Conservation (phyloP, 2,797 vertebrate species). For the Morus bassanus region DNA sequence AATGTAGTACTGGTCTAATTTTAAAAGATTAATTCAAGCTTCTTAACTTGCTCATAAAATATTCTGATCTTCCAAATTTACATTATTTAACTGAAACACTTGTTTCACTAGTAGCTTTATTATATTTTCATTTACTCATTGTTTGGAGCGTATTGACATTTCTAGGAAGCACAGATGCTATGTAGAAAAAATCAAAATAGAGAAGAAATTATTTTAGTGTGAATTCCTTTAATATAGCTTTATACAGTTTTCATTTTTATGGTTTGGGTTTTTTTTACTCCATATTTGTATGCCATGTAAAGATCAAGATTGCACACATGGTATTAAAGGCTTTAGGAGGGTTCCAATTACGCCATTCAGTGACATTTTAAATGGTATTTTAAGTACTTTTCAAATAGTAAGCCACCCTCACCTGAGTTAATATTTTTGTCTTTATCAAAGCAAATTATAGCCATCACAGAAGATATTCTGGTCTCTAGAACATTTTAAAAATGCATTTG, state of each 20-base stretch:
- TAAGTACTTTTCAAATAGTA: neutral
- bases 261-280: neutral
- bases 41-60: neutral
- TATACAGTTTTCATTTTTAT: neutral
- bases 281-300: neutral
- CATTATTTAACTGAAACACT: neutral
- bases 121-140: neutral
- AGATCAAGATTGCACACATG: neutral
- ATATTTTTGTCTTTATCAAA: neutral
- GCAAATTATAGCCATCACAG: neutral
- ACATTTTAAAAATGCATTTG: neutral
- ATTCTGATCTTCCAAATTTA: neutral
- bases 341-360: neutral
- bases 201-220: neutral
- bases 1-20: neutral
- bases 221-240: neutral
- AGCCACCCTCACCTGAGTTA: neutral
- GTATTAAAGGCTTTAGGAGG: neutral
- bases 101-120: neutral
- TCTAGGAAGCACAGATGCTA: neutral
- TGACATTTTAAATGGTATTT: neutral
- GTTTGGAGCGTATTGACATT: neutral
- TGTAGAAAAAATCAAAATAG: neutral
- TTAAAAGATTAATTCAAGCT: neutral
- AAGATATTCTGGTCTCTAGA: neutral